phyloP scores from a whole-genome alignment of 1,140 invertebrate species.

The Drosophila tsacasi region DNA sequence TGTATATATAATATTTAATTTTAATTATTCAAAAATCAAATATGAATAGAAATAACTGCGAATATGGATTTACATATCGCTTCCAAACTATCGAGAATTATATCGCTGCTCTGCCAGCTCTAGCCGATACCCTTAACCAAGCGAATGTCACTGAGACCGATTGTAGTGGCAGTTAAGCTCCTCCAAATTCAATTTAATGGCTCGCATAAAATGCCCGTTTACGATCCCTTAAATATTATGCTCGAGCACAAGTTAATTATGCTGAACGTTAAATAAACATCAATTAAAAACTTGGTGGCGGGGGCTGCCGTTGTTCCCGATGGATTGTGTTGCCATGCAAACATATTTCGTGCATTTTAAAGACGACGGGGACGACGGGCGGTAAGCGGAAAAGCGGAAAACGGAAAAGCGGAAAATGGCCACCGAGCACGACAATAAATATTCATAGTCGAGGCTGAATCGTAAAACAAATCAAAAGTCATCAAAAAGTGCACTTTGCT shows the following conservation, averaged over 20 bases:
- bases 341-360: constrained; percentile 78
- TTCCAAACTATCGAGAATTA: neutral
- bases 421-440: constrained; percentile 74
- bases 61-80: too few relatives aligned
- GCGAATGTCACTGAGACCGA: constrained; percentile 1
- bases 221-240: constrained; percentile 78
- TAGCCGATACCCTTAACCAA: neutral
- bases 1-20: neutral
- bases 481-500: constrained; percentile 83
- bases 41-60: too few relatives aligned
- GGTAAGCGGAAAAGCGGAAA: neutral
- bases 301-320: constrained; percentile 17
- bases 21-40: neutral
- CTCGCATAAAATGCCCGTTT: constrained; percentile 75
- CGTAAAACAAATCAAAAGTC: constrained; percentile 83
- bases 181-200: constrained; percentile 76
- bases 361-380: constrained; percentile 36
- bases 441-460: constrained; percentile 72
- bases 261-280: constrained; percentile 82
- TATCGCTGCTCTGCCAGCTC: neutral
- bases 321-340: constrained; percentile 61
- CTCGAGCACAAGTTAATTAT: constrained; percentile 75
- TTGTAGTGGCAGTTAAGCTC: constrained; percentile 72
- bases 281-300: constrained; percentile 70
- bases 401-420: constrained; percentile 25